Conservation (phyloP, 2,113 vertebrate genomes). For the Tupaia tana region DNA sequence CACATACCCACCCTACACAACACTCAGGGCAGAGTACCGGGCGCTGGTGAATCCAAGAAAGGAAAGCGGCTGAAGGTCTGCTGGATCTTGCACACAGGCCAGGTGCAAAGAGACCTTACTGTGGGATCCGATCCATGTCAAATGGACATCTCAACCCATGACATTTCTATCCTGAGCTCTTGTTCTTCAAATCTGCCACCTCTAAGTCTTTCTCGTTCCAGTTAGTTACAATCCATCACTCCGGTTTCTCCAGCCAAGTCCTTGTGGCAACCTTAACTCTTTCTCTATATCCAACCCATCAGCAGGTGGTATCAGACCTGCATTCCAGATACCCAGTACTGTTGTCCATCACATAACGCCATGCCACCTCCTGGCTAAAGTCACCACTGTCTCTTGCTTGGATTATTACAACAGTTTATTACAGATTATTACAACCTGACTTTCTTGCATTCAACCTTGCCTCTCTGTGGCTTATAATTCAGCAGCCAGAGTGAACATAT, state of each 20-base stretch:
- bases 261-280: not conserved
- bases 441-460: no score
- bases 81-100: not conserved
- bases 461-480: not conserved
- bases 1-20: not conserved
- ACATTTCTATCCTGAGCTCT: not conserved
- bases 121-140: not conserved
- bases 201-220: not conserved
- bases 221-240: not conserved
- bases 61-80: not conserved
- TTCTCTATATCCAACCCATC: not conserved
- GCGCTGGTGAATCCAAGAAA: not conserved
- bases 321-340: not conserved
- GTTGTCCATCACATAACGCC: not conserved
- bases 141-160: not conserved
- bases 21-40: not conserved
- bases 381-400: not conserved
- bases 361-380: not conserved
- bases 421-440: not conserved
- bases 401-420: not conserved
- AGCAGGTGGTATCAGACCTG: not conserved
- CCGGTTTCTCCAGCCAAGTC: not conserved
- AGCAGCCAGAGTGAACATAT: not conserved
- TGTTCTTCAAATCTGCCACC: not conserved
- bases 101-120: not conserved